phyloP scores from a whole-genome alignment of 1,140 invertebrate species.

The Laupala kohalensis region DNA sequence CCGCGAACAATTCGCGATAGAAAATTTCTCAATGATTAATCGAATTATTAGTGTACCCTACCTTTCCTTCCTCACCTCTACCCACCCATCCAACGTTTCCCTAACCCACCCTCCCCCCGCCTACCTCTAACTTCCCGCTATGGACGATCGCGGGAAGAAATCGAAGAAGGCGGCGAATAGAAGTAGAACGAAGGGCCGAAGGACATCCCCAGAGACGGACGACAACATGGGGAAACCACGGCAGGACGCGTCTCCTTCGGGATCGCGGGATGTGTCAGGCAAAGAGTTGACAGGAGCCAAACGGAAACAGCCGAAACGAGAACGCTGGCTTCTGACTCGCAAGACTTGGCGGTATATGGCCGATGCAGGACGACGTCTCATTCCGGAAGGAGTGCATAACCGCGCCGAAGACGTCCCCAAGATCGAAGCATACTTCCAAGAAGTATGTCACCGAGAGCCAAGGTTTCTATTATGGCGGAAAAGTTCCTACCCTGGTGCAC shows the following conservation, averaged over 20 bases:
- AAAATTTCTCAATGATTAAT: no score
- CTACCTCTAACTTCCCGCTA: neutral
- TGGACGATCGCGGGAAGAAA: slow-evolving; percentile 7
- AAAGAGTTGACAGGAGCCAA: neutral
- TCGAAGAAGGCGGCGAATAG: neutral
- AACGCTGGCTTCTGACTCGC: slow-evolving; percentile 71
- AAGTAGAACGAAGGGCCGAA: neutral
- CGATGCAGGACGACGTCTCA: slow-evolving; percentile 68
- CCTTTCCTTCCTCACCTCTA: neutral
- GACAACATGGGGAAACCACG: neutral
- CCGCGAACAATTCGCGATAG: no score
- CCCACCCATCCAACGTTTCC: neutral
- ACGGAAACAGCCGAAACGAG: slow-evolving; percentile 21
- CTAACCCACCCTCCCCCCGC: neutral
- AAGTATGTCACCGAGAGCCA: slow-evolving; percentile 60
- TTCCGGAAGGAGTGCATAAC: slow-evolving; percentile 60
- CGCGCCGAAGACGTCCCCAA: slow-evolving; percentile 56
- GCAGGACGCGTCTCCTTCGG: neutral
- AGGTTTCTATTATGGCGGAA: slow-evolving; percentile 70
- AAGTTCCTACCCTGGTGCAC: slow-evolving; percentile 57
- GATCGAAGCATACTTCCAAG: slow-evolving; percentile 71
- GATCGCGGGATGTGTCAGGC: neutral
- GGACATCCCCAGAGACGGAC: neutral
- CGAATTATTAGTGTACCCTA: no score
- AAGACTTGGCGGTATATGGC: slow-evolving; percentile 87